Base-by-base conservation (phyloP, 2,888 invertebrate species). In the Phalangium opilio region DNA sequence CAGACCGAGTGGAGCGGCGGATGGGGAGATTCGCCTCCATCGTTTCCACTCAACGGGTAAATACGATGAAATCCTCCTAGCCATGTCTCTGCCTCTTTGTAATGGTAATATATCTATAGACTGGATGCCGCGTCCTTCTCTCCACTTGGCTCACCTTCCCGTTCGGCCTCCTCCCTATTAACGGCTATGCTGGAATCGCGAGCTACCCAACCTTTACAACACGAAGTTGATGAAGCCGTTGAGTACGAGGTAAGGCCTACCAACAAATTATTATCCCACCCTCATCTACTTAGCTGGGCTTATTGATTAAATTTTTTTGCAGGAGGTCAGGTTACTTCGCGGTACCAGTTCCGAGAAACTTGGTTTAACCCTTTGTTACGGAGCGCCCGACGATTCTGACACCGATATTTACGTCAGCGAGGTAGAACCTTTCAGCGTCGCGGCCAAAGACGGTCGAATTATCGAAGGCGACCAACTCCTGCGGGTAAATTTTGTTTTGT, bases 331-430 rank as follows among this genome's bases (percentile, higher is more conserved):
- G 15, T 51, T 68, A 43, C 60, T 61, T 43, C 56, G 66, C 20
- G 56, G 55, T 8, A 51, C 54, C 2, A 60, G 57, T 27, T 60
- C 61, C 27, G 64, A 65, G 49, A 66, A 66, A 47, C 55, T 69
- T 8, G 69, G 69, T 7, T 58, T 69, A 19, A 69, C 69, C 1
- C 57, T 69, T 43, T 69, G 68, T 56, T 69, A 69, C 50, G 66
- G 67, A 20, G 61, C 64, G 1, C 58, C 62, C 27, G 67, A 67
- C 42, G 67, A 68, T 48, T 64, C 62, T 18, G 60, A 67, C 47
- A 69, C 68, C 12, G 68, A 70, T 53, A 66, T 69, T 47, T 69
- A 65, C 57, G 62, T 69, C 44, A 64, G 67, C 49, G 67, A 70
- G 63, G 63, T 68, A 51, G 67, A 68, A 47, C 59, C 62, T 3